Percentiles rank a stretch among this genome's conserved stretches.
Evolutionary conservation across 1,140 invertebrate species (phyloP).

Genomic region (Thaumetopoea pityocampa): DNA sequence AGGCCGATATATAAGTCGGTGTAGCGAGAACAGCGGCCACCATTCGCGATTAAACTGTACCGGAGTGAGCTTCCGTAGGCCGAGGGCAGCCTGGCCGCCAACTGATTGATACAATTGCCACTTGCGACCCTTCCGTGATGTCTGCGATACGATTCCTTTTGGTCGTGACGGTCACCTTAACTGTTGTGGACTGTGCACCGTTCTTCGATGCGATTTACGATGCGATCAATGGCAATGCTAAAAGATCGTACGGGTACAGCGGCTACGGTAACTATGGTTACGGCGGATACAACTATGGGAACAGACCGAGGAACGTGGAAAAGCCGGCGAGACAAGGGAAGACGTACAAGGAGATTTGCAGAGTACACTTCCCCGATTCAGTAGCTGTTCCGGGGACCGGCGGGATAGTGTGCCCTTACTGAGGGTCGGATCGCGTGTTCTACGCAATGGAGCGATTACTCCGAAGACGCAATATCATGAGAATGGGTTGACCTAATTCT

Average conservation of each 20-base stretch:
- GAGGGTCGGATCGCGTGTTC: slow-evolving; percentile 73
- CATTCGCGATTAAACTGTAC: slow-evolving; percentile 62
- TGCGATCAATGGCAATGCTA: slow-evolving; percentile 52
- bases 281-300: slow-evolving; percentile 1
- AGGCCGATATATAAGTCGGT: slow-evolving; percentile 69
- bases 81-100: slow-evolving; percentile 58
- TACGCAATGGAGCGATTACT: slow-evolving; percentile 69
- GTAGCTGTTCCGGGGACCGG: slow-evolving; percentile 49
- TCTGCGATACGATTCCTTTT: slow-evolving; percentile 40
- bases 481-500: slow-evolving; percentile 56
- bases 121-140: slow-evolving; percentile 64
- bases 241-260: slow-evolving; percentile 55
- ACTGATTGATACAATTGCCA: slow-evolving; percentile 64
- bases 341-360: slow-evolving; percentile 67
- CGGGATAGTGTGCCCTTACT: slow-evolving; percentile 63
- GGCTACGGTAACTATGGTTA: slow-evolving; percentile 45
- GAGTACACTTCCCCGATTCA: slow-evolving; percentile 60
- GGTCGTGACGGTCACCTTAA: slow-evolving; percentile 29
- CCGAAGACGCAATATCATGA: slow-evolving; percentile 64
- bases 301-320: slow-evolving; percentile 31
- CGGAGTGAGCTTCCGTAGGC: slow-evolving; percentile 57
- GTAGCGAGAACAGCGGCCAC: slow-evolving; percentile 56
- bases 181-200: slow-evolving; percentile 40
- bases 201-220: slow-evolving; percentile 69
- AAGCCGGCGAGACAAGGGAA: slow-evolving; percentile 49